These are phyloP conservation scores for Pachypeltis micranthus DNA, from an alignment of 1,140 invertebrate genomes.

Conservation along the genomic window DNA sequence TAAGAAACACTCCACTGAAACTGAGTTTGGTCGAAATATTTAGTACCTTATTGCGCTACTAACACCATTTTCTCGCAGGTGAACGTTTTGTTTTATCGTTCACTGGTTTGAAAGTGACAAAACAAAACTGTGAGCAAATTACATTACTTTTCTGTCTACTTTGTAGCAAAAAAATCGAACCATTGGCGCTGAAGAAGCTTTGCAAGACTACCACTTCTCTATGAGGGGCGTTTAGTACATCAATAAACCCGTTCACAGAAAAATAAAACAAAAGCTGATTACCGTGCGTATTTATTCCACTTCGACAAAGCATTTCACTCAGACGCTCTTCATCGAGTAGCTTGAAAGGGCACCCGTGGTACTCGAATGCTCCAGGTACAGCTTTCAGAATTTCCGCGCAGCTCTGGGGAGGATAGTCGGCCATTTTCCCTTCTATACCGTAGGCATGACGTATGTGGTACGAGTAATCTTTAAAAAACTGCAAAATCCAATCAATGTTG, in stretches of 20 bases:
- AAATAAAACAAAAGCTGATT: background rate
- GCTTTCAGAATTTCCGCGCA: conserved; percentile 84
- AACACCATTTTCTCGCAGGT: too few relatives aligned
- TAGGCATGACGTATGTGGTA: conserved; percentile 90
- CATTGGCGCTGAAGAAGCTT: background rate
- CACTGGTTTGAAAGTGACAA: background rate
- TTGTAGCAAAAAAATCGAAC: background rate
- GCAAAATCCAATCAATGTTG: conserved; percentile 20
- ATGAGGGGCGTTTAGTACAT: background rate
- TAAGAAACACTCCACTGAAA: too few relatives aligned
- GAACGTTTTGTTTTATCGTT: too few relatives aligned
- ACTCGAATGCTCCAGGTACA: conserved; percentile 63
- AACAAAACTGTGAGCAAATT: background rate
- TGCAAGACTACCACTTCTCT: background rate
- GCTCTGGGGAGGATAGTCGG: conserved; percentile 80
- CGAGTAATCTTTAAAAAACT: conserved; percentile 85
- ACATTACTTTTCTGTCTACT: too few relatives aligned
- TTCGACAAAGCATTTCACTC: conserved; percentile 51
- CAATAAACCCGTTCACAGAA: background rate
- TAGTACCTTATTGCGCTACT: too few relatives aligned
- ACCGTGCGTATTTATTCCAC: background rate
- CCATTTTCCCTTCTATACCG: conserved; percentile 86
- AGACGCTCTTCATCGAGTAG: conserved; percentile 61
- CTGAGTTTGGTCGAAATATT: too few relatives aligned
- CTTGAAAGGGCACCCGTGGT: conserved; percentile 88